These are phyloP conservation scores for Xestia rhomboidea DNA, from an alignment of 2,888 invertebrate genomes.

Conservation along the genomic window DNA sequence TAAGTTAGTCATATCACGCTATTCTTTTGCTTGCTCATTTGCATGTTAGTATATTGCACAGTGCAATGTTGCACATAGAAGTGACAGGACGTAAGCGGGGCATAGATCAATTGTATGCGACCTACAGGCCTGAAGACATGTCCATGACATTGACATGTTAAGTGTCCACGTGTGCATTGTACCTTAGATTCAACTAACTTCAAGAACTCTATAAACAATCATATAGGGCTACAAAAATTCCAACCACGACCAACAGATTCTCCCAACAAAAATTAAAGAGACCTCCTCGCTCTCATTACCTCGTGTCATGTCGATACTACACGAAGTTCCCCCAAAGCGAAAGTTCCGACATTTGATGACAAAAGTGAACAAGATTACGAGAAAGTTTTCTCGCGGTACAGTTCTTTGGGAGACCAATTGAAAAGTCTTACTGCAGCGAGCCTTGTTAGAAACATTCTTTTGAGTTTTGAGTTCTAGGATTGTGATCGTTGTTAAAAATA, in stretches of 20 bases:
- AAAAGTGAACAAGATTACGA: slow-evolving; percentile 64
- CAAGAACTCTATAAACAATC: background rate
- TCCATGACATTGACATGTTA: background rate
- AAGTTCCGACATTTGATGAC: slow-evolving; percentile 67
- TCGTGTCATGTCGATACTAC: slow-evolving; percentile 61
- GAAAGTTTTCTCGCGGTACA: slow-evolving; percentile 56
- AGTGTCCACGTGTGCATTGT: background rate
- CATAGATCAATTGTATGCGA: background rate
- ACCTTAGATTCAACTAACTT: background rate
- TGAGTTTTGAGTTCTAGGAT: slow-evolving; percentile 39
- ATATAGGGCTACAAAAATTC: background rate
- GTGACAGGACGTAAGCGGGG: too few species aligned
- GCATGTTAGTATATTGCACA: too few species aligned
- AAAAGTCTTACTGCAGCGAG: slow-evolving; percentile 60
- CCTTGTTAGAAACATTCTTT: slow-evolving; percentile 61
- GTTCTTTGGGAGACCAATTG: slow-evolving; percentile 58
- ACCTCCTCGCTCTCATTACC: slow-evolving; percentile 48
- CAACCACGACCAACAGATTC: slow-evolving; percentile 11
- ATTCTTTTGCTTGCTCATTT: too few species aligned
- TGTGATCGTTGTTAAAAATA: slow-evolving; percentile 43
- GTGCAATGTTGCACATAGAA: too few species aligned
- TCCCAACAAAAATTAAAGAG: slow-evolving; percentile 41
- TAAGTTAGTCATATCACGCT: too few species aligned
- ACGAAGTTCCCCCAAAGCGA: slow-evolving; percentile 52
- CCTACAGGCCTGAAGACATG: background rate